Percentiles rank a stretch among this genome's conserved stretches.
Conservation (phyloP, 1,140 invertebrate genomes). For the Neuroterus valhalla region DNA sequence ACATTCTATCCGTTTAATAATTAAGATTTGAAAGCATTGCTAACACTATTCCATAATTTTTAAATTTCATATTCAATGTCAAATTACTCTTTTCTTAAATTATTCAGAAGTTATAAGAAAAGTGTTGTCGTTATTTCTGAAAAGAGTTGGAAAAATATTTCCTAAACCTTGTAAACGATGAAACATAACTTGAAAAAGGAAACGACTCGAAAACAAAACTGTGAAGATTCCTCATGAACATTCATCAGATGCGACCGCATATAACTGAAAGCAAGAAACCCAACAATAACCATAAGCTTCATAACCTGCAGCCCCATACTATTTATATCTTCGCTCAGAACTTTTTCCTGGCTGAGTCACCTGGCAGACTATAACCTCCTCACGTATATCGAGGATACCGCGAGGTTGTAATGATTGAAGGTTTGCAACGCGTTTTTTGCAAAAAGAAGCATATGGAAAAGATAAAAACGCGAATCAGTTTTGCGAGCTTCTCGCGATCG, state of each 20-base stretch:
- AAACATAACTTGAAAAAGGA: no score
- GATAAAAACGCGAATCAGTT: slow-evolving; percentile 18
- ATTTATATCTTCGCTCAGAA: background rate
- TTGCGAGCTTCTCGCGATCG: slow-evolving; percentile 20
- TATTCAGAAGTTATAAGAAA: no score
- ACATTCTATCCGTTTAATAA: no score
- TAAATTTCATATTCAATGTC: no score
- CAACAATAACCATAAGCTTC: background rate
- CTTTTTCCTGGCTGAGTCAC: slow-evolving; percentile 13
- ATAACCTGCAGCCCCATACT: background rate
- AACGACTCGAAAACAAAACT: no score
- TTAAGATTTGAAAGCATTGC: no score
- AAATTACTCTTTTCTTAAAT: no score
- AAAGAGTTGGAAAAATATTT: no score
- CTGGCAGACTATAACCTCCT: slow-evolving; percentile 9
- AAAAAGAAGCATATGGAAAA: background rate
- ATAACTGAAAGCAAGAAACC: background rate
- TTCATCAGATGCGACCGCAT: background rate
- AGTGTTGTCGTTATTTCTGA: no score
- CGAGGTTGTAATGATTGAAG: slow-evolving; percentile 25
- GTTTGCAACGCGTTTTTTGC: slow-evolving; percentile 9
- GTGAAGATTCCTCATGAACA: no score
- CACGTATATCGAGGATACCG: background rate
- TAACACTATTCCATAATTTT: no score
- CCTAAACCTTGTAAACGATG: no score